Percentiles rank a stretch among this genome's conserved stretches.
phyloP scores from a whole-genome alignment of 2,113 vertebrate genomes.

The Tamias sibiricus region DNA sequence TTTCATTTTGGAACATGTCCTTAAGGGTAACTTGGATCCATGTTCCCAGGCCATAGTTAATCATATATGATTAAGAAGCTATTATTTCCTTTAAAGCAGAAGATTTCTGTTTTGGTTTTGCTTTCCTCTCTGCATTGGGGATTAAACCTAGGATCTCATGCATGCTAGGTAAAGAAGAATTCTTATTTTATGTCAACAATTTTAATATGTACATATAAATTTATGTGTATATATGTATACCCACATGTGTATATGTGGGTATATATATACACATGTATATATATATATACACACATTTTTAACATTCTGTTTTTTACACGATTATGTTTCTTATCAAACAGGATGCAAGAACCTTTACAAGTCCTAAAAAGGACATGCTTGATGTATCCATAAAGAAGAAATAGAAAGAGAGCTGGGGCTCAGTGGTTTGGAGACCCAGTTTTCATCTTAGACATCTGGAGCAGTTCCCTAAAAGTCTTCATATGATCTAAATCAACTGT shows the following conservation, averaged over 20 bases:
- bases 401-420: not conserved
- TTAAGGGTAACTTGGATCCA: not conserved
- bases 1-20: not conserved
- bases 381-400: not conserved
- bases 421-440: not conserved
- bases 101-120: too few species aligned
- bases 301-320: not conserved
- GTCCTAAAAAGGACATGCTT: not conserved
- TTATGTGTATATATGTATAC: not conserved
- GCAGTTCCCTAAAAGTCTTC: not conserved
- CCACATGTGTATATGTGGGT: not conserved
- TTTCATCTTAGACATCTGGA: conserved; percentile 8
- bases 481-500: not conserved
- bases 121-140: too few species aligned
- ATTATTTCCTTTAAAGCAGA: not conserved
- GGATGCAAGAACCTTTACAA: conserved; percentile 19
- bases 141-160: not conserved
- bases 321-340: not conserved
- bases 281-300: not conserved
- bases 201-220: not conserved
- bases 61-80: not conserved
- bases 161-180: not conserved
- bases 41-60: not conserved
- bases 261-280: not conserved
- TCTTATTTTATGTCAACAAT: not conserved